phyloP scores from a whole-genome alignment of 92 coral and sea anemone genomes.

The Porites evermanni region DNA sequence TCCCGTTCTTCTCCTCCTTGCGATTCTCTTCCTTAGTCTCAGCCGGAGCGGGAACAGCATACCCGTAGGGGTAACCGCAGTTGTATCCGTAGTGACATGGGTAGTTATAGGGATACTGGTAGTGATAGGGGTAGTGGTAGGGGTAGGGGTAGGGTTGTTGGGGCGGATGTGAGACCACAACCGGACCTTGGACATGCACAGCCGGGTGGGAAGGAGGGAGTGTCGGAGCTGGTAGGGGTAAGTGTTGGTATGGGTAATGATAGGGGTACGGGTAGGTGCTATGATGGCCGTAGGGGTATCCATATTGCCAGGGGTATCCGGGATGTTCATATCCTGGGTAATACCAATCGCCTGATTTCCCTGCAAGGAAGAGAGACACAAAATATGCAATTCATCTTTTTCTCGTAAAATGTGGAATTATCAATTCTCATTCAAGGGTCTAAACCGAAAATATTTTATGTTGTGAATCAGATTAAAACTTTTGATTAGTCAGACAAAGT shows the following conservation, averaged over 20 bases:
- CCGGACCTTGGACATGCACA: conserved; percentile 3
- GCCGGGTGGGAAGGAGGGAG: neutral
- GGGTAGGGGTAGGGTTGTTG: neutral
- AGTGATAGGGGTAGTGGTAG: conserved; percentile 14
- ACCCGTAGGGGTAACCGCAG: conserved; percentile 11
- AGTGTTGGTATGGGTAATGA: conserved; percentile 17
- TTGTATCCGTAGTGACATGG: conserved; percentile 26
- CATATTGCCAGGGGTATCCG: conserved; percentile 30
- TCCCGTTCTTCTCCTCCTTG: neutral
- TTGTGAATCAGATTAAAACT: too few species aligned
- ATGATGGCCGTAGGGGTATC: conserved; percentile 13
- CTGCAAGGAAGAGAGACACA: neutral
- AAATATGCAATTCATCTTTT: neutral
- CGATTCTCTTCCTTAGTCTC: neutral
- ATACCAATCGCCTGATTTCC: neutral
- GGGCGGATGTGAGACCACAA: neutral
- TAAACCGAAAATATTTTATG: too few species aligned
- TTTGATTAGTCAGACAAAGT: too few species aligned
- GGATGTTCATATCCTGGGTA: conserved; percentile 20
- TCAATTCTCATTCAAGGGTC: too few species aligned
- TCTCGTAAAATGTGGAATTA: neutral
- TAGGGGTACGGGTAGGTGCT: conserved; percentile 28
- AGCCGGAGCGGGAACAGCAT: neutral
- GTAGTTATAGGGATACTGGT: conserved; percentile 14
- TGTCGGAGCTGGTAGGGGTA: conserved; percentile 4